Percentiles rank a stretch among this genome's conserved stretches.
phyloP scores from a whole-genome alignment of 2,113 vertebrate genomes.

The Carollia perspicillata region DNA sequence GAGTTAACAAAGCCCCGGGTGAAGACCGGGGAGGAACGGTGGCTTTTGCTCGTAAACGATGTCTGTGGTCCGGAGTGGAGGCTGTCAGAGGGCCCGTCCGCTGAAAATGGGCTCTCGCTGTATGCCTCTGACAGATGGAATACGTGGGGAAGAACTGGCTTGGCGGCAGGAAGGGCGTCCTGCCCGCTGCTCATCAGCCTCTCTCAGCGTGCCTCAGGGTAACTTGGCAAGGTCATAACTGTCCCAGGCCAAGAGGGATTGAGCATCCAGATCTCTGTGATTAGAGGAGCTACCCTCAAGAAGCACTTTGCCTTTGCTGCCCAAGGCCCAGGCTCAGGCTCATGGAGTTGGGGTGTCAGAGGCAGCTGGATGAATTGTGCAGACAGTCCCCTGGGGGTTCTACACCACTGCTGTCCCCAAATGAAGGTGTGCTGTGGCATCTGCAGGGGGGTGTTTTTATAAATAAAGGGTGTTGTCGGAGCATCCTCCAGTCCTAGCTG shows the following conservation, averaged over 20 bases:
- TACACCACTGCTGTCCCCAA: background rate
- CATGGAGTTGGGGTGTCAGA: background rate
- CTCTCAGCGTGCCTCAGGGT: background rate
- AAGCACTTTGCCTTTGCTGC: background rate
- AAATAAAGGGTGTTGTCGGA: conserved; percentile 40
- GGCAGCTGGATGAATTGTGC: background rate
- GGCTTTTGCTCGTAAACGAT: background rate
- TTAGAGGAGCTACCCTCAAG: background rate
- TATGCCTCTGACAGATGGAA: background rate
- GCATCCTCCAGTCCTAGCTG: conserved; percentile 71
- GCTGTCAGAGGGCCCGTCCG: background rate
- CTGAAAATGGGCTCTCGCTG: background rate
- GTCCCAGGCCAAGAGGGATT: background rate
- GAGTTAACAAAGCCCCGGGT: background rate
- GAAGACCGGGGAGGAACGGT: background rate
- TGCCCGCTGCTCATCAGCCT: background rate
- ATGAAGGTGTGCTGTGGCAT: conserved; percentile 5
- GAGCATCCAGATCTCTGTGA: background rate
- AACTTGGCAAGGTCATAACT: background rate
- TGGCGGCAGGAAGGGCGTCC: background rate
- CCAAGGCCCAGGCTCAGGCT: background rate
- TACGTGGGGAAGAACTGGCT: background rate
- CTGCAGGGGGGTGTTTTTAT: conserved; percentile 60
- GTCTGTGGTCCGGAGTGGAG: background rate
- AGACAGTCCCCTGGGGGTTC: conserved; percentile 39